Conservation (phyloP, 2,888 invertebrate species). For the Plemyria rubiginata region DNA sequence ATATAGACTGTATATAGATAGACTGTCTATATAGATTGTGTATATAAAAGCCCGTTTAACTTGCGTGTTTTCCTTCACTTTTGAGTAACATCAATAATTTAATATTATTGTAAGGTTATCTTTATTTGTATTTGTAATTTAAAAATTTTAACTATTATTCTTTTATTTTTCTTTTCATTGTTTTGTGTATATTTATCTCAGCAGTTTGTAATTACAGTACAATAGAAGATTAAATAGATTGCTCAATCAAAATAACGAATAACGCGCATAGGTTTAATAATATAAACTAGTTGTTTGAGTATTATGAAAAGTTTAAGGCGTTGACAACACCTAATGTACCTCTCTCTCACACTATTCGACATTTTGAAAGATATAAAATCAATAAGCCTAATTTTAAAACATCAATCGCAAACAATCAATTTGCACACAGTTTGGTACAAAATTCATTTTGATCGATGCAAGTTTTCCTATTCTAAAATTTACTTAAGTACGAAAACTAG, state of each 20-base stretch:
- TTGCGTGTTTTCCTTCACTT: background rate
- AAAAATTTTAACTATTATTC: too few relatives aligned
- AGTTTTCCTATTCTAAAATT: too few relatives aligned
- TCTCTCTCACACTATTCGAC: too few relatives aligned
- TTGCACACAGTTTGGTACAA: too few relatives aligned
- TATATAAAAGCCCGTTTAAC: background rate
- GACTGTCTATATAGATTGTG: too few relatives aligned
- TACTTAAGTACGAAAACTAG: too few relatives aligned
- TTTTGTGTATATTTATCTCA: slow-evolving; percentile 4
- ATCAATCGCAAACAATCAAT: too few relatives aligned
- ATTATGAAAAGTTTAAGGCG: slow-evolving; percentile 20
- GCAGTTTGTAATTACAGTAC: slow-evolving; percentile 28
- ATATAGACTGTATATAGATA: background rate
- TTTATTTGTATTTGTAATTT: slow-evolving; percentile 19
- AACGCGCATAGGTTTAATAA: slow-evolving; percentile 22
- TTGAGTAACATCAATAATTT: slow-evolving; percentile 5
- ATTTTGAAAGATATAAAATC: too few relatives aligned
- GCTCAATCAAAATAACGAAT: slow-evolving; percentile 39
- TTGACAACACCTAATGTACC: too few relatives aligned
- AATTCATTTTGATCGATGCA: too few relatives aligned
- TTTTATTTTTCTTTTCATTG: too few relatives aligned
- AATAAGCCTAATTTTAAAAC: too few relatives aligned
- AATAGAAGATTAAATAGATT: slow-evolving; percentile 30
- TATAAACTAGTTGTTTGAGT: slow-evolving; percentile 26
- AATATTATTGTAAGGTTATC: slow-evolving; percentile 16